Evolutionary conservation across 2,888 invertebrate species (phyloP).

Genomic region (Apantesis nais): DNA sequence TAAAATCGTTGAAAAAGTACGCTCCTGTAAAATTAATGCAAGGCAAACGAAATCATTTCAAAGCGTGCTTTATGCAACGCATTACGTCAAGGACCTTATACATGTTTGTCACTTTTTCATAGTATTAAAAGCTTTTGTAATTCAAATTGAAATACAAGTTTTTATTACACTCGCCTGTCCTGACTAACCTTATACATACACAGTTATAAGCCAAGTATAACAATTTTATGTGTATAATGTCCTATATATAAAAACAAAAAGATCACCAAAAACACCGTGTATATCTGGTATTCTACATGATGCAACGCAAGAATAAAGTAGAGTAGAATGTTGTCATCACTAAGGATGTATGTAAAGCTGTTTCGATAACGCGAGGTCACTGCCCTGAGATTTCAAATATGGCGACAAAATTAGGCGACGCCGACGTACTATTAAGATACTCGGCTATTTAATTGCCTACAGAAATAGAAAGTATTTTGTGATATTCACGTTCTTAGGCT

Average conservation of each 20-base stretch:
- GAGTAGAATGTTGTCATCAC: constrained; percentile 25
- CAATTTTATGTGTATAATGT: not conserved
- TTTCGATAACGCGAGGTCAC: constrained; percentile 64
- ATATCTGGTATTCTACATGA: constrained; percentile 8
- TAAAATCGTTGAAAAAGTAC: too few species aligned
- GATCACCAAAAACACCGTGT: not conserved
- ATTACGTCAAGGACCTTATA: too few species aligned
- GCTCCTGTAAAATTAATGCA: too few species aligned
- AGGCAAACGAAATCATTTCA: too few species aligned
- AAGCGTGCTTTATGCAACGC: too few species aligned
- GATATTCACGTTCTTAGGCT: not conserved
- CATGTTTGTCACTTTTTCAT: not conserved
- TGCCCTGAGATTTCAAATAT: constrained; percentile 64
- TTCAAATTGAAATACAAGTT: not conserved
- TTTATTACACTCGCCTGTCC: not conserved
- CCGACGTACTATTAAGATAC: constrained; percentile 55
- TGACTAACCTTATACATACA: not conserved
- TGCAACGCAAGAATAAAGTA: constrained; percentile 30
- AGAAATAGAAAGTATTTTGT: constrained; percentile 30
- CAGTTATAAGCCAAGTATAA: not conserved
- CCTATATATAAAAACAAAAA: not conserved
- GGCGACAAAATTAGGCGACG: constrained; percentile 60
- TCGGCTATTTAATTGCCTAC: constrained; percentile 40
- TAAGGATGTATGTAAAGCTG: constrained; percentile 53
- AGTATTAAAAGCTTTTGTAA: not conserved